Evolutionary conservation across 2,888 invertebrate genomes (phyloP), one percentile per base, ranked within the genome.

Genomic region (Eristalis tenax): DNA sequence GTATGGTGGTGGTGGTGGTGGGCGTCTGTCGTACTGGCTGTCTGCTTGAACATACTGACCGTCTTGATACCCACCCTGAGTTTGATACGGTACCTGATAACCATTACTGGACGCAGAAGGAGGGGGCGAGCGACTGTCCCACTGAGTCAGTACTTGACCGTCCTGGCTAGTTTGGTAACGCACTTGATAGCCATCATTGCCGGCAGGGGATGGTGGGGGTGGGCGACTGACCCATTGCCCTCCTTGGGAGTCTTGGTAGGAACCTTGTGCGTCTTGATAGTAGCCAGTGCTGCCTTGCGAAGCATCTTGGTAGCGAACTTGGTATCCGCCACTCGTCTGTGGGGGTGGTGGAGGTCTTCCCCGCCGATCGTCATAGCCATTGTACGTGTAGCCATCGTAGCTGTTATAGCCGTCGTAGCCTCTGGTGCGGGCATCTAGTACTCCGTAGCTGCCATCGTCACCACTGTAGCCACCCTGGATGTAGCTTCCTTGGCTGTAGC

Each of bases 51-150:
- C 50, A n/a, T 8, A 18, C 50, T 50, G 50, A 50, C 18, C 18
- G 26, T 28, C 59, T 11, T 59, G 59, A 23, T 22, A 59, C 1
- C 73, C 40, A n/a, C 56, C 23, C 43, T 65, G 79, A 18, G 28
- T 18, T 32, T 63, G 63, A n/a, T 43, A 73, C 50, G 43, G 73
- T 13, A 13, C 43, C 50, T 63, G 63, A 10, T 43, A 73, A 11
- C 35, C 64, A 5, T 3, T 23, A 43, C 18, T 59, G 22, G 59
- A 0, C 1, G 57, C n/a, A n/a, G 35, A 2, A n/a, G 11, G 50
- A 18, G 18, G 10, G 2, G 50, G 8, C 8, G 50, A 50, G 18
- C 50, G 50, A 50, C 18, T 50, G 18, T 50, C 50, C 50, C 50
- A 50, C 50, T 50, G 50, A 8, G 18, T 18, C 5, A n/a, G n/a